Percentiles rank a stretch among this genome's conserved stretches.
These are phyloP conservation scores for Manacus vitellinus DNA, from an alignment of 2,113 vertebrate species.

Conservation along the genomic window DNA sequence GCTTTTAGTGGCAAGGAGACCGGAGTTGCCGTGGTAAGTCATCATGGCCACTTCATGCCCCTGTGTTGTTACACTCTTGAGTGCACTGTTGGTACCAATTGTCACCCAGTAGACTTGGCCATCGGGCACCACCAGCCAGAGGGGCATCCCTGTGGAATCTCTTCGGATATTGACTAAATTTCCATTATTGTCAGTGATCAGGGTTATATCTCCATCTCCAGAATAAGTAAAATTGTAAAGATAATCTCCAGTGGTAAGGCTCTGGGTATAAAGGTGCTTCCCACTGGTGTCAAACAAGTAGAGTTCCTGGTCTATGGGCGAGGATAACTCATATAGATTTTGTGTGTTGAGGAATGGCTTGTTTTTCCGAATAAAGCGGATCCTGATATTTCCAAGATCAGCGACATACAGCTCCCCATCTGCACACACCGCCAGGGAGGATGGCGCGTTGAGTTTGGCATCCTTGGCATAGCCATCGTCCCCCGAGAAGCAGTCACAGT, in stretches of 20 bases:
- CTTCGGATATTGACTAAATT: slow-evolving; percentile 87
- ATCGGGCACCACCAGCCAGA: slow-evolving; percentile 93
- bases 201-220: slow-evolving; percentile 85
- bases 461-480: slow-evolving; percentile 97
- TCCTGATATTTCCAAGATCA: slow-evolving; percentile 93
- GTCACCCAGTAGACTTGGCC: slow-evolving; percentile 97
- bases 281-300: slow-evolving; percentile 95
- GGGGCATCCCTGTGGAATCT: slow-evolving; percentile 91
- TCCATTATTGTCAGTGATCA: slow-evolving; percentile 92
- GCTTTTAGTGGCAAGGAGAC: slow-evolving; percentile 94
- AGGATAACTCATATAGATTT: slow-evolving; percentile 94
- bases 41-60: slow-evolving; percentile 92
- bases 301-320: slow-evolving; percentile 93
- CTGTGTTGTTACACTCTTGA: slow-evolving; percentile 90
- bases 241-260: slow-evolving; percentile 93
- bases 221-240: slow-evolving; percentile 96
- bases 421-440: slow-evolving; percentile 91
- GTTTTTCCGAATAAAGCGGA: slow-evolving; percentile 93
- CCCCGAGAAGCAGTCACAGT: slow-evolving; percentile 97
- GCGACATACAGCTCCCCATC: slow-evolving; percentile 94
- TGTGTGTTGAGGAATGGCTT: slow-evolving; percentile 91
- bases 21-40: slow-evolving; percentile 95
- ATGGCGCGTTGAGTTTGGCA: slow-evolving; percentile 89
- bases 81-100: slow-evolving; percentile 93
- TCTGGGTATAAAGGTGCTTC: slow-evolving; percentile 94